These are phyloP conservation scores for Tyria jacobaeae DNA, from an alignment of 2,888 invertebrate genomes.

Conservation along the genomic window DNA sequence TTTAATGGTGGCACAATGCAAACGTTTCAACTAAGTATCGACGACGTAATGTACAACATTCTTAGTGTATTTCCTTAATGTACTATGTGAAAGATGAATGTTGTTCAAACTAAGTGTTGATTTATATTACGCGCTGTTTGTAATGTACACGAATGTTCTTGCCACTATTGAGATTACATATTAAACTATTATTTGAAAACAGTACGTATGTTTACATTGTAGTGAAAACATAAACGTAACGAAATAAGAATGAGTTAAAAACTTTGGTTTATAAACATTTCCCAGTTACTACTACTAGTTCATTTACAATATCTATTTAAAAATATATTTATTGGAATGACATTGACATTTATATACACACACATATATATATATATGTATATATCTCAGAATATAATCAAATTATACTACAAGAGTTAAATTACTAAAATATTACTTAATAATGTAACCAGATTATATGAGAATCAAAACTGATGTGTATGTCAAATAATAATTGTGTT, in stretches of 20 bases:
- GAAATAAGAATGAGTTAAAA: too few species aligned
- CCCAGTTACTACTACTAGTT: too few species aligned
- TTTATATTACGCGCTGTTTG: constrained; percentile 24
- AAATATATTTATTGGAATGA: too few species aligned
- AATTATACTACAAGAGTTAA: too few species aligned
- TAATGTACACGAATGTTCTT: constrained; percentile 14
- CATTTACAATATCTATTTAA: too few species aligned
- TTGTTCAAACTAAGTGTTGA: constrained; percentile 34
- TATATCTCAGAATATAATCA: too few species aligned
- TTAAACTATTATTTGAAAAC: background rate
- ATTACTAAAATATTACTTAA: too few species aligned
- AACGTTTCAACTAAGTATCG: constrained; percentile 62
- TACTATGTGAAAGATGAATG: constrained; percentile 54
- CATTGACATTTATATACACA: too few species aligned
- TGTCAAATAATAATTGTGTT: background rate
- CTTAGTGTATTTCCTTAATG: constrained; percentile 55
- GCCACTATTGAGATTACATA: constrained; percentile 11
- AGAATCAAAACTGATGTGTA: background rate
- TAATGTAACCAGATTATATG: too few species aligned
- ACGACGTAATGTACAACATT: constrained; percentile 64
- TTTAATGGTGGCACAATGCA: constrained; percentile 66
- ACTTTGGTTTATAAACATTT: too few species aligned
- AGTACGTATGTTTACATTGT: background rate
- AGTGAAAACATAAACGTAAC: background rate
- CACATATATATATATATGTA: too few species aligned